Evolutionary conservation across 2,888 invertebrate species (phyloP), one percentile per base, ranked within the genome.

Genomic region (Schrankia costaestrigalis): DNA sequence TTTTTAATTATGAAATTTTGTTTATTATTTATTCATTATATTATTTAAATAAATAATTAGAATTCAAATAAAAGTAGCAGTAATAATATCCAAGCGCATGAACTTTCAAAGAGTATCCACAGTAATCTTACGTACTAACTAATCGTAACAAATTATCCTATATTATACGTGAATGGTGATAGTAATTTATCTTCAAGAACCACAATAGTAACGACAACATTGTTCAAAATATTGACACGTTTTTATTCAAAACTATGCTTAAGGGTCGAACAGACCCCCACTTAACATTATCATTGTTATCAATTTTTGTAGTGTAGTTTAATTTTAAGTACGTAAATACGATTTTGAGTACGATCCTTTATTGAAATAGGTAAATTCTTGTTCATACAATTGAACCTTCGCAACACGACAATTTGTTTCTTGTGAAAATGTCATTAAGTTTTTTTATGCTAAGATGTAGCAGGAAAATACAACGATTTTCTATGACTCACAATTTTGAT

Each of bases 201-300:
- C 85, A 87, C 84, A 87, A 85, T 78, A 63, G 71, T 71, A 69
- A 70, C 76, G 77, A 78, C 71, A 79, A 79, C 71, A 79, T 80
- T 85, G 83, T 86, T 75, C 83, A 80, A 70, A 84, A 81, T 81
- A 86, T 86, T 86, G 84, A 86, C 83, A 78, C 77, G 77, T 84
- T 83, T 84, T 83, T 83, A 75, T 80, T 68, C 63, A 59, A 59
- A 34, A 67, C 56, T 41, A 45, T 54, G 48, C 60, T 61, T 53
- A 57, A 61, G 78, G 77, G 78, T 74, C 69, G 51, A 42, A 51
- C 42, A 51, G 78, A 83, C 84, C 82, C 77, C 70, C 77, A 79
- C 78, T 78, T 78, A 76, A 72, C 68, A 61, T 70, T 63, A 62
- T n/a, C 65, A 80, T 76, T 77, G 78, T 80, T 61, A 67, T 57